A percentile compares a stretch with the other conserved stretches of the same genome.
Evolutionary conservation across 2,113 vertebrate genomes (phyloP).

Genomic region (Psephotus haematonotus): DNA sequence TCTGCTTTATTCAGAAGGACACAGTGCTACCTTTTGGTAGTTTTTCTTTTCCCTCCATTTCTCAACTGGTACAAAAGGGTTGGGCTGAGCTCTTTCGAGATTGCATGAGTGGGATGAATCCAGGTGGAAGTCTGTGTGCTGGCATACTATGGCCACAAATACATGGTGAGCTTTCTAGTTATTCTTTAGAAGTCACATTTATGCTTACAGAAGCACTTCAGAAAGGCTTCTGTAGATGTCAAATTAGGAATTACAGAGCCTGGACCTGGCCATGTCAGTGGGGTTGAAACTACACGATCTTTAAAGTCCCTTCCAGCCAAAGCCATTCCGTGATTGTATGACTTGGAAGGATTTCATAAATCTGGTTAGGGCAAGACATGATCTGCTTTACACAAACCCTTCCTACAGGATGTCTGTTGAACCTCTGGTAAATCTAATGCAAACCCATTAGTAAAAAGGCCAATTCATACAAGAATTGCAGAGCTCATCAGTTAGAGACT

Average conservation of each 20-base stretch:
- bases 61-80: not conserved
- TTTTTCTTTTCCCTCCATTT: not conserved
- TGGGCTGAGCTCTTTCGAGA: not conserved
- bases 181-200: not conserved
- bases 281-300: not conserved
- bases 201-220: not conserved
- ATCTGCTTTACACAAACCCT: not conserved
- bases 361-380: not conserved
- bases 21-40: not conserved
- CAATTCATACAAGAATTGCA: not conserved
- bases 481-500: not conserved
- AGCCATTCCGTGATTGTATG: not conserved
- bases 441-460: not conserved
- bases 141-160: not conserved
- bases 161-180: not conserved
- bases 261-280: not conserved
- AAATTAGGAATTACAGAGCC: not conserved
- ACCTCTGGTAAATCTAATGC: not conserved
- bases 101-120: not conserved
- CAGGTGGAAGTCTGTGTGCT: not conserved
- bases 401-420: not conserved
- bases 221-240: not conserved
- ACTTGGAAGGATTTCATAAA: not conserved
- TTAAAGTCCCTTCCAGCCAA: not conserved
- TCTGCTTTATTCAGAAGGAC: not conserved